Conservation (phyloP, 2,888 invertebrate species). For the Zygaena filipendulae region DNA sequence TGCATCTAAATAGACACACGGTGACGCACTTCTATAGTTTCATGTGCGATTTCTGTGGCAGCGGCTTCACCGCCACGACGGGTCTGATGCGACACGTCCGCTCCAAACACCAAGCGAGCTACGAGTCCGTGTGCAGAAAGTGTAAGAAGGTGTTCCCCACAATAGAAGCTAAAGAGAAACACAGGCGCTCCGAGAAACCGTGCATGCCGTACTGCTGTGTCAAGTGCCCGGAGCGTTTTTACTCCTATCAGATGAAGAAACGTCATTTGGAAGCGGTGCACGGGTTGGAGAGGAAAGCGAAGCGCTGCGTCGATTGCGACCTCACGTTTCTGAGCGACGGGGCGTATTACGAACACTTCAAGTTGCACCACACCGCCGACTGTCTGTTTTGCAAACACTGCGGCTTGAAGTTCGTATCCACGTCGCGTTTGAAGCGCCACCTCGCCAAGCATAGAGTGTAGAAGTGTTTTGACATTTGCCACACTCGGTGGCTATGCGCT, state of each 20-base stretch:
- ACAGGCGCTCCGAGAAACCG: slow-evolving; percentile 40
- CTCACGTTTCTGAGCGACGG: slow-evolving; percentile 37
- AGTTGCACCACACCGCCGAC: slow-evolving; percentile 44
- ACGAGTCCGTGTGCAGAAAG: slow-evolving; percentile 41
- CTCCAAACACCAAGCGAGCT: slow-evolving; percentile 40
- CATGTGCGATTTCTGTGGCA: slow-evolving; percentile 52
- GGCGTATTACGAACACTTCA: slow-evolving; percentile 48
- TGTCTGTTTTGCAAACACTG: slow-evolving; percentile 48
- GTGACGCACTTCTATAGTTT: slow-evolving; percentile 49
- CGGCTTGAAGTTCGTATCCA: slow-evolving; percentile 44
- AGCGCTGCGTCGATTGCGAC: slow-evolving; percentile 42
- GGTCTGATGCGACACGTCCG: slow-evolving; percentile 42
- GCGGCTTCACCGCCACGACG: slow-evolving; percentile 46
- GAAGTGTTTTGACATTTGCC: slow-evolving; percentile 1
- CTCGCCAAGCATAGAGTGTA: slow-evolving; percentile 36
- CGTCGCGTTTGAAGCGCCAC: slow-evolving; percentile 42
- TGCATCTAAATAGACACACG: slow-evolving; percentile 49
- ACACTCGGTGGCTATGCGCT: background rate
- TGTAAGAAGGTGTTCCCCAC: slow-evolving; percentile 47
- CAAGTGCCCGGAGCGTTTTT: slow-evolving; percentile 44
- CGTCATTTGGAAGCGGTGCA: slow-evolving; percentile 47
- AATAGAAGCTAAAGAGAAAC: slow-evolving; percentile 50
- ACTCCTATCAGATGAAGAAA: slow-evolving; percentile 39
- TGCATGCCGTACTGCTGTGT: slow-evolving; percentile 53
- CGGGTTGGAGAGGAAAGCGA: slow-evolving; percentile 33